Evolutionary conservation across 2,113 vertebrate genomes (phyloP).

Genomic region (Haemorhous mexicanus): DNA sequence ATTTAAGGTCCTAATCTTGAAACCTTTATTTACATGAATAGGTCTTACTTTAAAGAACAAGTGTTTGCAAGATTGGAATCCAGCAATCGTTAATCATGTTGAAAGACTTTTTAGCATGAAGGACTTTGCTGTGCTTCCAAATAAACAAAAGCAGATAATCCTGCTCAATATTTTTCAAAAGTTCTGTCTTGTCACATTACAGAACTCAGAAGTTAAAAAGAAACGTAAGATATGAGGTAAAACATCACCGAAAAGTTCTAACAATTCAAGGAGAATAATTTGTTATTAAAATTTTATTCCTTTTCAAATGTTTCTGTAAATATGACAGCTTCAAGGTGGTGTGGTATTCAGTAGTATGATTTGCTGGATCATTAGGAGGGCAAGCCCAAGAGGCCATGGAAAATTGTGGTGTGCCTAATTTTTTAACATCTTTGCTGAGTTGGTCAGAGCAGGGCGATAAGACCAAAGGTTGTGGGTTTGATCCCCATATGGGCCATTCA

Average conservation of each 20-base stretch:
- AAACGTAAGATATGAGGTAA: neutral
- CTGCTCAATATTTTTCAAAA: neutral
- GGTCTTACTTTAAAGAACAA: neutral
- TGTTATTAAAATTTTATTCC: neutral
- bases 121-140: neutral
- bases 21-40: constrained; percentile 4
- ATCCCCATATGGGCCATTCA: too few relatives aligned
- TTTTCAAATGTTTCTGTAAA: neutral
- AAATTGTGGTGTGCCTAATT: neutral
- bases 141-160: neutral
- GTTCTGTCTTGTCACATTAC: neutral
- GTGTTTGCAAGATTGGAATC: constrained; percentile 17
- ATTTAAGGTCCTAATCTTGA: neutral
- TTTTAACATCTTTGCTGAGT: neutral
- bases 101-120: constrained; percentile 3
- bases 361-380: neutral
- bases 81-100: constrained; percentile 33
- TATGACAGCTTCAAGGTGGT: rapidly evolving
- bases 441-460: neutral
- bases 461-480: rapidly evolving
- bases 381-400: rapidly evolving
- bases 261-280: neutral
- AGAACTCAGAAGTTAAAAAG: neutral
- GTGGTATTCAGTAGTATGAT: neutral
- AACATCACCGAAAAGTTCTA: neutral